Conservation (phyloP, 2,797 vertebrate species). For the Myotis vivesi region DNA sequence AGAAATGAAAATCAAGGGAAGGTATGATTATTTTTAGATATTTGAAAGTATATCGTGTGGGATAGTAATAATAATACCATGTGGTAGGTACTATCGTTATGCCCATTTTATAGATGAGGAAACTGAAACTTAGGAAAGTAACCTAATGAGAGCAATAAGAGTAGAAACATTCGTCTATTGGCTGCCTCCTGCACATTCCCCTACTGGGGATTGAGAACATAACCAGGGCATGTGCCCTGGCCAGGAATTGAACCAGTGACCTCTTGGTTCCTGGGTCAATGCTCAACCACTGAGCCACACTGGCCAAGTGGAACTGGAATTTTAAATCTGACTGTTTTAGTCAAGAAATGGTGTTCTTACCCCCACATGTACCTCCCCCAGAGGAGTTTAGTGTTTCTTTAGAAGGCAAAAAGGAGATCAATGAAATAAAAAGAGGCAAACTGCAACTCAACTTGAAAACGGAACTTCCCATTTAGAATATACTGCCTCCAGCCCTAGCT, state of each 20-base stretch:
- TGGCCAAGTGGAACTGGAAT: background rate
- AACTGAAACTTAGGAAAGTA: background rate
- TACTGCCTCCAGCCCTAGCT: background rate
- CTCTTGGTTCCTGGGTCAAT: no score
- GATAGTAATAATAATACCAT: background rate
- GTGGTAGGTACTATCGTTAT: background rate
- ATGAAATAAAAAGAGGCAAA: background rate
- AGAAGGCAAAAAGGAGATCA: background rate
- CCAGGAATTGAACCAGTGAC: no score
- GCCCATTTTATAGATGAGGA: background rate
- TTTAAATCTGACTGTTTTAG: background rate
- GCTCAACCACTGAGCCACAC: no score
- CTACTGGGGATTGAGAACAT: no score
- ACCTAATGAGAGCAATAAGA: background rate
- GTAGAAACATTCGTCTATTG: no score
- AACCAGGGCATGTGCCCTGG: no score
- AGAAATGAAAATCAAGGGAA: background rate
- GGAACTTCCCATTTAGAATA: background rate
- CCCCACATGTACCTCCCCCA: background rate
- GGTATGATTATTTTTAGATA: background rate
- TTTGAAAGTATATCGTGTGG: background rate
- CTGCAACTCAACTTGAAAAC: background rate
- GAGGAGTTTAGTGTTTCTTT: background rate
- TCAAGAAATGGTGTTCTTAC: background rate
- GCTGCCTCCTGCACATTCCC: no score